Conservation (phyloP, 2,797 vertebrate genomes). For the Lepilemur ruficaudatus region DNA sequence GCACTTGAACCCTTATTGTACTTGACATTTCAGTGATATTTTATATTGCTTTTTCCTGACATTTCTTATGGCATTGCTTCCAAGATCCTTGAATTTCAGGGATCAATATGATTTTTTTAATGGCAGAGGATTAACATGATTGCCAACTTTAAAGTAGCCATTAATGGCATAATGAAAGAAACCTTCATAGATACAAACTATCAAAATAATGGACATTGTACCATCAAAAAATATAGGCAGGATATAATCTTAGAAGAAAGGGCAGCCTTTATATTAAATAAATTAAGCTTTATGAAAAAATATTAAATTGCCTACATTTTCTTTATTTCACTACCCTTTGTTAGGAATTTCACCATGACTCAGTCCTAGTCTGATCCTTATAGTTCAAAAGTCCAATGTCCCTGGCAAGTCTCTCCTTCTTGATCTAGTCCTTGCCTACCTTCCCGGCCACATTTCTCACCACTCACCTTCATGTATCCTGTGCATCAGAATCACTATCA, state of each 20-base stretch:
- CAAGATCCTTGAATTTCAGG: not conserved
- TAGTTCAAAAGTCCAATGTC: not conserved
- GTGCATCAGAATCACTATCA: not conserved
- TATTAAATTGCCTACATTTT: slow-evolving; percentile 1
- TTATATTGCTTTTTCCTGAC: not conserved
- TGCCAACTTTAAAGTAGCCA: not conserved
- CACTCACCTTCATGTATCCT: not conserved
- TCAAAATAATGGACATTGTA: not conserved
- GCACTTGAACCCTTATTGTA: not conserved
- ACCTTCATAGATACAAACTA: not conserved
- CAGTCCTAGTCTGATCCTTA: not conserved
- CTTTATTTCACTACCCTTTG: not conserved
- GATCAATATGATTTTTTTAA: not conserved
- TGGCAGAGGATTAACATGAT: not conserved
- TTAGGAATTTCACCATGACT: not conserved
- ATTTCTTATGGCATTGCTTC: not conserved
- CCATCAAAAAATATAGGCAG: not conserved
- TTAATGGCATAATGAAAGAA: not conserved
- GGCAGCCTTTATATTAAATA: not conserved
- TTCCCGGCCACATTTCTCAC: not conserved
- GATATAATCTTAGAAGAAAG: not conserved
- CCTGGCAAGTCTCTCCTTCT: not conserved
- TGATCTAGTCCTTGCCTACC: not conserved
- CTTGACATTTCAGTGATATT: not conserved
- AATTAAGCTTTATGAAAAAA: not conserved